A percentile compares a stretch with the other conserved stretches of the same genome.
Conservation (phyloP, 2,113 vertebrate species). For the Ciconia stormi region DNA sequence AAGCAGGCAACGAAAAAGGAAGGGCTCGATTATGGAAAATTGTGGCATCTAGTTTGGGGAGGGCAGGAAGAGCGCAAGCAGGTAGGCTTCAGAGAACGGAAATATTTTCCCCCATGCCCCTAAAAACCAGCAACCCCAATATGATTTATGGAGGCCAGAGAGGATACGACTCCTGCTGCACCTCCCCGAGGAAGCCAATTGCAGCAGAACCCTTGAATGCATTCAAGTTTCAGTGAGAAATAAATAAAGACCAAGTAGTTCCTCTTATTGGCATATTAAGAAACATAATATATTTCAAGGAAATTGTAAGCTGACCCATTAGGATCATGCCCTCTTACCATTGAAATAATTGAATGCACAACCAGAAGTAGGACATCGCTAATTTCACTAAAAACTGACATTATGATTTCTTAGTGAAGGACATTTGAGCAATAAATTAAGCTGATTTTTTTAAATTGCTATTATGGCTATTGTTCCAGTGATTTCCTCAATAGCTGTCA, state of each 20-base stretch:
- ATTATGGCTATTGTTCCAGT: not conserved
- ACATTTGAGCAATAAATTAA: not conserved
- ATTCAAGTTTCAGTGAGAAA: not conserved
- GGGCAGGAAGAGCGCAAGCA: not conserved
- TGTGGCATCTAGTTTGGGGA: not conserved
- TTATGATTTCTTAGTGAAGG: not conserved
- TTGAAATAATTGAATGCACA: not conserved
- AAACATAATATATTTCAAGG: not conserved
- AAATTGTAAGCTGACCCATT: not conserved
- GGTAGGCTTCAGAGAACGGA: not conserved
- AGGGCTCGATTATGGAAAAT: not conserved
- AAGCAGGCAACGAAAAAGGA: not conserved
- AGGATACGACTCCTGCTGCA: not conserved
- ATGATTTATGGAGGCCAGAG: not conserved
- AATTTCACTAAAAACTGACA: not conserved
- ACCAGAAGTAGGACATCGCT: not conserved
- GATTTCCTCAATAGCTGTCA: not conserved
- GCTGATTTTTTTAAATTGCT: not conserved
- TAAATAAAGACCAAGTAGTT: not conserved
- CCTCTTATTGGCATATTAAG: not conserved
- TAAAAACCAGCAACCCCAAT: not conserved
- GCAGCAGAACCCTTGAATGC: not conserved
- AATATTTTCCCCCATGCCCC: not conserved
- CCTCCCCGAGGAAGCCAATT: not conserved
- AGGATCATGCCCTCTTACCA: not conserved